Evolutionary conservation across 2,888 invertebrate genomes (phyloP), one percentile per base, ranked within the genome.

Genomic region (Rhagium mordax): DNA sequence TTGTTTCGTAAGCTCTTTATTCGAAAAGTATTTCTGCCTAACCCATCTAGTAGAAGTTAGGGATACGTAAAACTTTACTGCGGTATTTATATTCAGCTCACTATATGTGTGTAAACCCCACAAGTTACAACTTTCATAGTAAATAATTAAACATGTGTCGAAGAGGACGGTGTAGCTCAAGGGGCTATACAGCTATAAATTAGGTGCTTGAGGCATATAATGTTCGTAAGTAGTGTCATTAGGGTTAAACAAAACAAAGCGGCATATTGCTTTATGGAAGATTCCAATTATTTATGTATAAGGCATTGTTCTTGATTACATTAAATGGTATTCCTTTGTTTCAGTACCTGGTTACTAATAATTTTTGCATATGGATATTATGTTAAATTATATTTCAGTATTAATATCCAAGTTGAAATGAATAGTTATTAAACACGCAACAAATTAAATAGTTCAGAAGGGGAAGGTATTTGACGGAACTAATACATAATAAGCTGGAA

Each of bases 91-190:
- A 74, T 73, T 73, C 64, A 41, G 71, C 64, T 71, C 66, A 51
- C 64, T 64, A 59, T 47, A 60, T 67, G 73, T 55, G 71, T 61
- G 72, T 61, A 62, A 72, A 71, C 57, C 55, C 64, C 15, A 33
- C 67, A 48, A 71, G 70, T 67, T 69, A 49, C 41, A 72, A 73
- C 70, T 75, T 70, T 70, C 59, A 62, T 73, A 59, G 73, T 76
- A 70, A 76, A 76, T 76, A 76, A 76, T 76, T 76, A 71, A 76
- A 76, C 69, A 72, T 68, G 71, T 74, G 74, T 64, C 74, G 74
- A 74, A 60, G 69, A 29, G 57, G n/a, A 21, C 15, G 55, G 49
- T 62, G 70, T 16, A 62, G 51, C 51, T 61, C 70, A 62, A 53
- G 55, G 41, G 55, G 49, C 27, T 64, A 16, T 64, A 24, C 15